Percentiles rank a stretch among this genome's conserved stretches.
These are phyloP conservation scores for Gobius niger DNA, from an alignment of 2,113 vertebrate genomes.

Conservation along the genomic window DNA sequence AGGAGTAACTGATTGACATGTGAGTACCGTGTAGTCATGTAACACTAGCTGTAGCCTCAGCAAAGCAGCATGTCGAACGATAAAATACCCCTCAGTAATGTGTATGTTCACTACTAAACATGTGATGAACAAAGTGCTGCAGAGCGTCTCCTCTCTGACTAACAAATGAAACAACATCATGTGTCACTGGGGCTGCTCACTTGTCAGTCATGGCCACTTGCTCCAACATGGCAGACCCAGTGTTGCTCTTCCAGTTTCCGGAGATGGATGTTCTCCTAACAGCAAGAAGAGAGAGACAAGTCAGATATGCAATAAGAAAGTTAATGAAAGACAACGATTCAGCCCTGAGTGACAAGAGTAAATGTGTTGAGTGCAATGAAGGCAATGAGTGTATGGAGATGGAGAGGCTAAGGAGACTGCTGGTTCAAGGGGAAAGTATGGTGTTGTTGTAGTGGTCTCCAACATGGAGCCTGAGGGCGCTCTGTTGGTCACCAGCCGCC, in stretches of 20 bases:
- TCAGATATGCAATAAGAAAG: conserved; percentile 2
- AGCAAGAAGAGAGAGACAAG: conserved; percentile 21
- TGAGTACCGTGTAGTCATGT: neutral
- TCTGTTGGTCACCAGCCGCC: no score
- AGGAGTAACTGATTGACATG: neutral
- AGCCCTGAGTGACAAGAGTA: no score
- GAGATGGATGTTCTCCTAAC: conserved; percentile 97
- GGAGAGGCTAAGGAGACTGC: no score
- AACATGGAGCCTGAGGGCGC: no score
- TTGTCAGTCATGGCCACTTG: conserved; percentile 99
- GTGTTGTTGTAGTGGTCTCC: no score
- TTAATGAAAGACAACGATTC: no score
- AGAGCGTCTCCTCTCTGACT: conserved; percentile 15
- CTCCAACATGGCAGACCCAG: conserved; percentile 97
- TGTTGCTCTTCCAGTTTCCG: conserved; percentile 99
- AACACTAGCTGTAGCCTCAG: neutral
- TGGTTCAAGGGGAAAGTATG: no score
- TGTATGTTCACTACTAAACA: neutral
- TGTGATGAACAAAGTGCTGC: conserved; percentile 18
- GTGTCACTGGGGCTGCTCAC: conserved; percentile 73
- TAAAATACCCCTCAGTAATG: no score
- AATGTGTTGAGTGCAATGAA: no score
- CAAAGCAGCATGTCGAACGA: no score
- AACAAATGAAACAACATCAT: conserved; percentile 22
- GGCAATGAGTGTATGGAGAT: no score